phyloP scores from a whole-genome alignment of 2,113 vertebrate species.

The Rhinoptilus africanus region DNA sequence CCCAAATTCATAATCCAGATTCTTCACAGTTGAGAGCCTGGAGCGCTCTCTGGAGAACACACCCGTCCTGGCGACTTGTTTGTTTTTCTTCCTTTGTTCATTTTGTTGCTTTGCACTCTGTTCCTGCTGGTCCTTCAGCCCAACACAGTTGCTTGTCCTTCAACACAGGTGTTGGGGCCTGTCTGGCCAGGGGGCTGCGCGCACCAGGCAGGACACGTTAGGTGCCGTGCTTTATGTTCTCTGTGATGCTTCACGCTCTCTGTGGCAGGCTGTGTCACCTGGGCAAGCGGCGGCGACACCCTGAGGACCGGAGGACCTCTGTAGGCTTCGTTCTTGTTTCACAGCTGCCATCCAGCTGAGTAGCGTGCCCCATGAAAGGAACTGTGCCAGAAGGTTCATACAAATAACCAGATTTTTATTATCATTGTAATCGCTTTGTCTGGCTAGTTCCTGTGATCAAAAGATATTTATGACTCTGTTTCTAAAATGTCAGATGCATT shows the following conservation, averaged over 20 bases:
- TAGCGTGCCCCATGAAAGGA: neutral
- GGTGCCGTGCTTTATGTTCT: accelerated
- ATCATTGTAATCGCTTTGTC: neutral
- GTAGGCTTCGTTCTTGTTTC: neutral
- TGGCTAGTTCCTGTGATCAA: neutral
- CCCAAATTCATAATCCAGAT: neutral
- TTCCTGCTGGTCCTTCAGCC: neutral
- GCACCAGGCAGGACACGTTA: neutral
- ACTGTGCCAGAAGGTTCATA: neutral
- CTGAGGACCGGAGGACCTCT: neutral
- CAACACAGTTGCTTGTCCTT: neutral
- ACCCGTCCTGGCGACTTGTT: neutral
- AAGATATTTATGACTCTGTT: neutral
- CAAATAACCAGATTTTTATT: neutral
- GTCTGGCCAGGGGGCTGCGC: neutral
- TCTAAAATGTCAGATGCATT: neutral
- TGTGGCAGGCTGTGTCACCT: neutral
- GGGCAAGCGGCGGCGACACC: accelerated
- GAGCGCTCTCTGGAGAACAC: neutral
- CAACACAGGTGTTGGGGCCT: neutral
- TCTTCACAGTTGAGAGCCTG: neutral
- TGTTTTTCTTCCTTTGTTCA: neutral
- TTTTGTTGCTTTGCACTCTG: neutral
- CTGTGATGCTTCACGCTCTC: neutral
- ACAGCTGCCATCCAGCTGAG: neutral